A percentile compares a stretch with the other conserved stretches of the same genome.
These are phyloP conservation scores for Orthonychiurus folsomi DNA, from an alignment of 2,888 invertebrate genomes.

Conservation along the genomic window DNA sequence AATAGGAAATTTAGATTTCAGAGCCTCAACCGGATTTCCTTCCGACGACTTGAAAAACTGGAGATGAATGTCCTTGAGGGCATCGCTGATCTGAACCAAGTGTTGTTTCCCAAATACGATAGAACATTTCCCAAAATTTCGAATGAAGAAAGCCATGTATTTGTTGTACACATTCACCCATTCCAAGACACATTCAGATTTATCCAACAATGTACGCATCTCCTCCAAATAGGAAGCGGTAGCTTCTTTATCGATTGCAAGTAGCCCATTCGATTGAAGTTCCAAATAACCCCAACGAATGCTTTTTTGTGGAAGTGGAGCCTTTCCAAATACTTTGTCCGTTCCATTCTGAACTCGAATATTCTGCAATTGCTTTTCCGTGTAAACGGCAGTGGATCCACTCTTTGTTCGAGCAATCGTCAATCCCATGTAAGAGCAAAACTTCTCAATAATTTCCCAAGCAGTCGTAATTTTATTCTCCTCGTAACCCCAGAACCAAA, in stretches of 20 bases:
- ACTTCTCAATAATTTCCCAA: conserved; percentile 23
- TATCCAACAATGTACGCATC: conserved; percentile 20
- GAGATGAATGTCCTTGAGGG: conserved; percentile 20
- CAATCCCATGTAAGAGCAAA: conserved; percentile 19
- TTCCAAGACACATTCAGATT: conserved; percentile 19
- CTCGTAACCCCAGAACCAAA: conserved; percentile 28
- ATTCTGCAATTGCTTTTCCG: background rate
- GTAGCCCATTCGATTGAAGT: conserved; percentile 27
- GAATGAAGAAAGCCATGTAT: conserved; percentile 27
- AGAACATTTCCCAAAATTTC: conserved; percentile 29
- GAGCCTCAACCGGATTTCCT: conserved; percentile 18
- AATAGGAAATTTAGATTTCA: conserved; percentile 21
- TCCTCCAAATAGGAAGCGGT: conserved; percentile 19
- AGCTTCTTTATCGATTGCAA: conserved; percentile 20
- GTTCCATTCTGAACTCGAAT: background rate
- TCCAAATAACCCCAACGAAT: conserved; percentile 29
- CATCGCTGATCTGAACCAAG: conserved; percentile 21
- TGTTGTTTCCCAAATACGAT: conserved; percentile 25
- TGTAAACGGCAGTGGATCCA: conserved; percentile 20
- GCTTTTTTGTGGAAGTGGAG: conserved; percentile 21
- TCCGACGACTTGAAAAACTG: conserved; percentile 17
- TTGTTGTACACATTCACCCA: conserved; percentile 32
- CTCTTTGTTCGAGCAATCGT: conserved; percentile 24
- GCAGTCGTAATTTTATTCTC: conserved; percentile 18
- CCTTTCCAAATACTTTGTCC: conserved; percentile 11